phyloP scores from a whole-genome alignment of 2,113 vertebrate genomes.

The Struthio camelus region DNA sequence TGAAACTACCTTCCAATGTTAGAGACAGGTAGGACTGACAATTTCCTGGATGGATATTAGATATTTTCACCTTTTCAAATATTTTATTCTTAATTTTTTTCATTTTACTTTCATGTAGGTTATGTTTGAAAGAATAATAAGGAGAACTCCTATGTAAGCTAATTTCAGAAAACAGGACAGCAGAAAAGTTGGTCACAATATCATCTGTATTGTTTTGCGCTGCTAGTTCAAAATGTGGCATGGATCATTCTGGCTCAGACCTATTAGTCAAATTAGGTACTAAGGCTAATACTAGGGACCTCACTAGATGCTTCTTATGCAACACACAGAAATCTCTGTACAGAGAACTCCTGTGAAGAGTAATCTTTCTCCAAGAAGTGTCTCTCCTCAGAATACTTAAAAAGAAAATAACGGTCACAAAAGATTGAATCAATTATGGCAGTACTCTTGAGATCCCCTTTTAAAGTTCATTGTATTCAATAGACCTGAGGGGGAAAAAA shows the following conservation, averaged over 20 bases:
- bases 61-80: background rate
- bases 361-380: background rate
- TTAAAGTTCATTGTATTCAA: background rate
- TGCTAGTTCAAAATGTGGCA: background rate
- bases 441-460: background rate
- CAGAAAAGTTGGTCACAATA: background rate
- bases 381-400: background rate
- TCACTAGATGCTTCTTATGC: background rate
- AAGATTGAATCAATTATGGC: background rate
- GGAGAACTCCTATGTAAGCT: background rate
- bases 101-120: background rate
- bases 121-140: background rate
- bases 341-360: too few species aligned
- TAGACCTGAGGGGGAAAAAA: background rate
- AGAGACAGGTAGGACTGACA: background rate
- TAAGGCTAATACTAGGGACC: background rate
- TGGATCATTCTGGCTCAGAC: background rate
- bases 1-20: background rate
- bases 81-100: background rate
- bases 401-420: background rate
- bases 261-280: background rate
- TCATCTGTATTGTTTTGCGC: background rate
- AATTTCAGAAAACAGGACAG: background rate
- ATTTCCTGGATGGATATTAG: background rate
- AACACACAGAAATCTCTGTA: rapidly evolving